Evolutionary conservation across 2,888 invertebrate genomes (phyloP).

Genomic region (Perithous albicinctus): DNA sequence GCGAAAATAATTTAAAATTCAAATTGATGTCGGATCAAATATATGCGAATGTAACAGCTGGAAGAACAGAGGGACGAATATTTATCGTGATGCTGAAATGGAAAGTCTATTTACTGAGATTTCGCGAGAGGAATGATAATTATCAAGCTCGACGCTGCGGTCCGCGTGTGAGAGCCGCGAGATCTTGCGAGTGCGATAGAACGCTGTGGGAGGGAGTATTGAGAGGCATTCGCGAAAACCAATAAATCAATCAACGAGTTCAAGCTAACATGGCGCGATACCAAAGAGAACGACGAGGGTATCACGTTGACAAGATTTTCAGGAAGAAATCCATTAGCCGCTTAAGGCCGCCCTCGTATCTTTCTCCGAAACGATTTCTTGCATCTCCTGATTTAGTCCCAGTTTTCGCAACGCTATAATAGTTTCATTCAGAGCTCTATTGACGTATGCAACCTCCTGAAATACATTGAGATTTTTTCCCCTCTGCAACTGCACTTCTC

Average conservation of each 20-base stretch:
- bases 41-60: neutral
- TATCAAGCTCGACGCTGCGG: neutral
- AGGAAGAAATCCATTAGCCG: conserved; percentile 33
- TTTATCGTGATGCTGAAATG: neutral
- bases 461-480: neutral
- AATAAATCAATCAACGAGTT: conserved; percentile 41
- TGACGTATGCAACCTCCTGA: neutral
- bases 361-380: conserved; percentile 17
- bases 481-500: neutral
- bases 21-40: neutral
- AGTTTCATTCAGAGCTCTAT: neutral
- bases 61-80: neutral
- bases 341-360: conserved; percentile 21
- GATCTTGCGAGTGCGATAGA: conserved; percentile 3
- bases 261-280: conserved; percentile 20
- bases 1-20: neutral
- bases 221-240: conserved; percentile 36
- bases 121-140: conserved; percentile 37
- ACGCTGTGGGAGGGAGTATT: conserved; percentile 6
- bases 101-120: neutral
- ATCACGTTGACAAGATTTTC: conserved; percentile 32
- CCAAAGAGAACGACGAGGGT: neutral
- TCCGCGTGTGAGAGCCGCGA: neutral
- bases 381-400: conserved; percentile 12
- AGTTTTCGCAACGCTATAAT: conserved; percentile 15